phyloP scores from a whole-genome alignment of 2,113 vertebrate species.

The Mobula birostris region DNA sequence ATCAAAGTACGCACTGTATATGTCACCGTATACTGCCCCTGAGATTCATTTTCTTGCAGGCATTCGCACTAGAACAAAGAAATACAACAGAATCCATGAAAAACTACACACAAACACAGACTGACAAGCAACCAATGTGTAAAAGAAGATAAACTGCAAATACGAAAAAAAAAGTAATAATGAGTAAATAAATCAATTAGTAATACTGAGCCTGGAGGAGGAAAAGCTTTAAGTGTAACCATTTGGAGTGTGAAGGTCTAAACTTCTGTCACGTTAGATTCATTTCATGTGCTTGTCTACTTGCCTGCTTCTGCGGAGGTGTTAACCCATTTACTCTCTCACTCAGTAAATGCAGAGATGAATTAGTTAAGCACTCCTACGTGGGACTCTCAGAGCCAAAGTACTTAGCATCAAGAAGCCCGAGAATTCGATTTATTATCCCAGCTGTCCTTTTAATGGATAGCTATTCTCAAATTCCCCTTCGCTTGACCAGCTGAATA shows the following conservation, averaged over 20 bases:
- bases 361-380: not conserved
- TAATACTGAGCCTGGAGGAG: no score
- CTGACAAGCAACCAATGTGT: no score
- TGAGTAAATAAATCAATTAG: no score
- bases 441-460: not conserved
- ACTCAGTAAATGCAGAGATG: not conserved
- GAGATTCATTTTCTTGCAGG: no score
- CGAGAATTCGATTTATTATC: not conserved
- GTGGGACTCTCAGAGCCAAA: not conserved
- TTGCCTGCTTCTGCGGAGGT: not conserved
- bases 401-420: not conserved
- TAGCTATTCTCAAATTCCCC: not conserved
- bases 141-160: no score
- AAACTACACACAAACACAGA: no score
- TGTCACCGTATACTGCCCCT: no score
- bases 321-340: not conserved
- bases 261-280: not conserved
- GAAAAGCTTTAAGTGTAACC: not conserved
- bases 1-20: no score
- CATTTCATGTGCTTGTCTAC: not conserved
- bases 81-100: no score
- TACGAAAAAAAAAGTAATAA: no score
- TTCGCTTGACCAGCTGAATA: no score
- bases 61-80: no score
- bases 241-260: not conserved